Conservation (phyloP, 2,797 vertebrate species). For the Bradypodion ventrale region DNA sequence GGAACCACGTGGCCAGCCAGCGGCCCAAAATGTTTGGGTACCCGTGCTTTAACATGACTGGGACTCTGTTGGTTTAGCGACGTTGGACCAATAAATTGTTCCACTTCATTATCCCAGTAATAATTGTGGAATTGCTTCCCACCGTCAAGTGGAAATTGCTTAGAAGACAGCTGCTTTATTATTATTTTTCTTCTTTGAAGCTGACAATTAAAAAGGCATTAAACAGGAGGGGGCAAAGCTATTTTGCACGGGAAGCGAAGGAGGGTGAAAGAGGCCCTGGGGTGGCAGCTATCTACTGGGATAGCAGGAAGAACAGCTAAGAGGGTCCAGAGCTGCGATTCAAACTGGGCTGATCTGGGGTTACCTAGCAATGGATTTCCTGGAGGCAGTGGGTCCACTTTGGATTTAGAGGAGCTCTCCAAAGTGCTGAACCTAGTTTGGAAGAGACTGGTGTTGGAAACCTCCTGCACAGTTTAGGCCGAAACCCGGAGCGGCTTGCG, state of each 20-base stretch:
- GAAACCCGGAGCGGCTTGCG: no score
- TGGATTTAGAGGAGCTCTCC: no score
- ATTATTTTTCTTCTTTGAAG: constrained; percentile 14
- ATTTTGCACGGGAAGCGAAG: background rate
- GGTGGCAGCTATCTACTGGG: background rate
- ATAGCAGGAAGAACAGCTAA: background rate
- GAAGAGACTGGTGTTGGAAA: no score
- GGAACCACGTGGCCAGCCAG: no score
- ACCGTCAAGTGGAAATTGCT: constrained; percentile 24
- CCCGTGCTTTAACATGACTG: constrained; percentile 60
- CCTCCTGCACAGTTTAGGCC: no score
- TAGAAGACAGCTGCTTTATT: constrained; percentile 42
- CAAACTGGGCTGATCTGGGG: no score
- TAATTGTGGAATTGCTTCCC: constrained; percentile 28
- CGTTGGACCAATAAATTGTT: constrained; percentile 60
- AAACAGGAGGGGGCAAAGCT: background rate
- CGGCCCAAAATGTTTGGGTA: no score
- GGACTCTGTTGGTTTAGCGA: constrained; percentile 54
- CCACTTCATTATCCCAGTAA: constrained; percentile 51
- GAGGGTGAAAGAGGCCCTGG: no score
- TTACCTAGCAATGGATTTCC: no score
- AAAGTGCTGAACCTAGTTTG: no score
- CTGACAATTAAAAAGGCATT: constrained; percentile 21
- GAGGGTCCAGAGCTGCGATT: background rate
- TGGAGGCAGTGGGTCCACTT: no score